phyloP scores from a whole-genome alignment of 2,113 vertebrate species.

The Scatophagus argus region DNA sequence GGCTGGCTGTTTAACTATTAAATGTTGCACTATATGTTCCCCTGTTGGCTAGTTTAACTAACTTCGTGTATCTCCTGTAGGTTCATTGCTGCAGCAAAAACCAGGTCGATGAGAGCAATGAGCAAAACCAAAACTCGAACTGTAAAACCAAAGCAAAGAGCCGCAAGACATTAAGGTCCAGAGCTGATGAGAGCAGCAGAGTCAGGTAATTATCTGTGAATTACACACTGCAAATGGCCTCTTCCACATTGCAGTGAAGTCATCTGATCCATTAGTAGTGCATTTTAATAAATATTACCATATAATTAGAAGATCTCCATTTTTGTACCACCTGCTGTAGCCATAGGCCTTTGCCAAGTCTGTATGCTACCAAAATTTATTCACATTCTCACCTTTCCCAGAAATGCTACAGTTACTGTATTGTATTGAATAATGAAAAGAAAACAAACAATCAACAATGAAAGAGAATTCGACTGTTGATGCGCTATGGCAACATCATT shows the following conservation, averaged over 20 bases:
- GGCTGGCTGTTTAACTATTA: not conserved
- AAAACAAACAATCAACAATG: constrained; percentile 6
- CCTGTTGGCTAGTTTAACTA: not conserved
- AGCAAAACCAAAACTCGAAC: no score
- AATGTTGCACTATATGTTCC: not conserved
- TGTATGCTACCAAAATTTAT: constrained; percentile 2
- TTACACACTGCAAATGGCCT: no score
- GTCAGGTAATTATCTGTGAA: not conserved
- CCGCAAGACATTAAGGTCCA: not conserved
- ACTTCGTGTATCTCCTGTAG: not conserved
- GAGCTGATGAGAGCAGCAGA: not conserved
- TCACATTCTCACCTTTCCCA: constrained; percentile 6
- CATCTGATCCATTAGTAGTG: no score
- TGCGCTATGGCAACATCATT: not conserved
- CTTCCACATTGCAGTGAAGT: no score
- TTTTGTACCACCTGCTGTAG: constrained; percentile 3
- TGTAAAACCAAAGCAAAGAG: not conserved
- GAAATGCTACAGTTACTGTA: constrained; percentile 7
- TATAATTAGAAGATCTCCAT: not conserved
- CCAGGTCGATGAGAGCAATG: not conserved
- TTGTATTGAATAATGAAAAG: constrained; percentile 10
- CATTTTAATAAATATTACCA: not conserved
- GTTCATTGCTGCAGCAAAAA: not conserved
- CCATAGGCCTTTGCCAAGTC: not conserved
- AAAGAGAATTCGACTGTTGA: not conserved